Evolutionary conservation across 2,113 vertebrate genomes (phyloP).

Genomic region (Electrona antarctica): DNA sequence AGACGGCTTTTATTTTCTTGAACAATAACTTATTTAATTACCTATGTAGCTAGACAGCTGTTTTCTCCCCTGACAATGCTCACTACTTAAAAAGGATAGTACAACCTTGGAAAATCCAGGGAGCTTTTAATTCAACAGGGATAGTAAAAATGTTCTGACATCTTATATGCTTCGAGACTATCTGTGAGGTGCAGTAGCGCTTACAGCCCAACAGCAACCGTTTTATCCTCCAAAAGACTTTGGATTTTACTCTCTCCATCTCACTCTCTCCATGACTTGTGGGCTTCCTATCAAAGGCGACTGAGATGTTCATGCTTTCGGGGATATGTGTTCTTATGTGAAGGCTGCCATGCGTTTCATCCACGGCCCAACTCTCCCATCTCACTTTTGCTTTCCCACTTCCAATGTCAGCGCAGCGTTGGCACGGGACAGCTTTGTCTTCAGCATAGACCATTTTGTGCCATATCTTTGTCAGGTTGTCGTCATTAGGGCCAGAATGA

Average conservation of each 20-base stretch:
- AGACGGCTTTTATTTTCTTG: constrained; percentile 2
- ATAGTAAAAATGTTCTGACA: constrained; percentile 32
- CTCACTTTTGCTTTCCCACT: constrained; percentile 4
- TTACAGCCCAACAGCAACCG: constrained; percentile 40
- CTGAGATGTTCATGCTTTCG: constrained; percentile 40
- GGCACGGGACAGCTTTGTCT: constrained; percentile 27
- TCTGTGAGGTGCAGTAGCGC: constrained; percentile 13
- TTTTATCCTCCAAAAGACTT: constrained; percentile 36
- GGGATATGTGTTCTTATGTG: constrained; percentile 31
- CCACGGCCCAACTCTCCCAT: constrained; percentile 2
- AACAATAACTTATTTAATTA: constrained; percentile 38
- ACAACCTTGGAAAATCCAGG: constrained; percentile 19
- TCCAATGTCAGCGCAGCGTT: constrained; percentile 30
- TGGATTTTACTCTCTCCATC: constrained; percentile 8
- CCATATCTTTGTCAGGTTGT: constrained; percentile 68
- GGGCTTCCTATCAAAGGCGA: constrained; percentile 47
- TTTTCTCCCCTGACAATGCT: constrained; percentile 34
- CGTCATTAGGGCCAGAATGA: constrained; percentile 70
- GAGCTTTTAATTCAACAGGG: constrained; percentile 31
- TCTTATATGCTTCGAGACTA: constrained; percentile 17
- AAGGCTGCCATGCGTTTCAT: constrained; percentile 27
- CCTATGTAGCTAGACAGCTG: constrained; percentile 26
- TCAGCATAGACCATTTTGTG: constrained; percentile 55
- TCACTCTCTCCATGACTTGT: constrained; percentile 29
- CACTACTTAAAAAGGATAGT: constrained; percentile 18